phyloP scores from a whole-genome alignment of 2,797 vertebrate genomes.

The Sebastes paucispinis region DNA sequence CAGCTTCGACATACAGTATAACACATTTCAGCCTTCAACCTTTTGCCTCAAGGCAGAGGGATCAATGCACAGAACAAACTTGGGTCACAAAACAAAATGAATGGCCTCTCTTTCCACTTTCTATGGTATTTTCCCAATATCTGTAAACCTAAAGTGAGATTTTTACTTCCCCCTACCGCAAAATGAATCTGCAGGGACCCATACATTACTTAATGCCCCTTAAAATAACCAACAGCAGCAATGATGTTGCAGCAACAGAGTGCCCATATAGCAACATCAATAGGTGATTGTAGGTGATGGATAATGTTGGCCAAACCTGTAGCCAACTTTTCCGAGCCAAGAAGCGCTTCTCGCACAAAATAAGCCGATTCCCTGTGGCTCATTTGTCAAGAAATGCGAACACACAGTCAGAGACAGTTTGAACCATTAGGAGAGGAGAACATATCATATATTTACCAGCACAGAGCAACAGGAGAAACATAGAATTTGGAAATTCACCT shows the following conservation, averaged over 20 bases:
- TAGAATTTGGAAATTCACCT: neutral
- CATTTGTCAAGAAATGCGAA: slow-evolving; percentile 8
- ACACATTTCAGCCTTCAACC: slow-evolving; percentile 38
- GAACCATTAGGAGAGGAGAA: neutral
- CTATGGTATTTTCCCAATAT: slow-evolving; percentile 35
- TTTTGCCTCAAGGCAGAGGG: slow-evolving; percentile 45
- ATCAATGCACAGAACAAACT: slow-evolving; percentile 56
- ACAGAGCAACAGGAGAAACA: neutral
- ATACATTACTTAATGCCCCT: slow-evolving; percentile 51
- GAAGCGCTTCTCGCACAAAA: slow-evolving; percentile 8
- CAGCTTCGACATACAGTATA: neutral
- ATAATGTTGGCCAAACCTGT: slow-evolving; percentile 12
- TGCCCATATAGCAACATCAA: slow-evolving; percentile 7
- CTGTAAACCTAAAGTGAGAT: slow-evolving; percentile 43
- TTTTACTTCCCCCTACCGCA: slow-evolving; percentile 24
- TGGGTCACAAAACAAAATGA: slow-evolving; percentile 29
- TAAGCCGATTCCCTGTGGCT: neutral
- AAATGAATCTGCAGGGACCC: slow-evolving; percentile 48
- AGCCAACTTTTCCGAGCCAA: slow-evolving; percentile 7
- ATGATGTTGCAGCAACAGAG: slow-evolving; percentile 33
- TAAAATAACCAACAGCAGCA: slow-evolving; percentile 45
- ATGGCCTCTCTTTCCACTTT: slow-evolving; percentile 18
- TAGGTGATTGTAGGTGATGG: slow-evolving; percentile 41
- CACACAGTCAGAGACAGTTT: neutral
- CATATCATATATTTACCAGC: neutral